Conservation (phyloP, 2,113 vertebrate species). For the Micronycteris hirsuta region DNA sequence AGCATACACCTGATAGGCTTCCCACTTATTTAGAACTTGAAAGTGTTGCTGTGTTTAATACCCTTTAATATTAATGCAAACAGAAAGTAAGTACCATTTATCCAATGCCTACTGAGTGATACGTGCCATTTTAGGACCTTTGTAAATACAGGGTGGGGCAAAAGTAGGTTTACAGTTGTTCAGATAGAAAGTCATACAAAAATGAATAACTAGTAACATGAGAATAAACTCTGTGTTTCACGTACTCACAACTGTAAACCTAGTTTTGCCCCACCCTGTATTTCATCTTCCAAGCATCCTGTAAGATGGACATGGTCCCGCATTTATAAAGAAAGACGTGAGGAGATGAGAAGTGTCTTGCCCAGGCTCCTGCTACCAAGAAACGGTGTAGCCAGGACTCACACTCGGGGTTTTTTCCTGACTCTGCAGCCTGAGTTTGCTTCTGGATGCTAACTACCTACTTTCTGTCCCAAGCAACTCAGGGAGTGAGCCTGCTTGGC, state of each 20-base stretch:
- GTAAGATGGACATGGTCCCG: neutral
- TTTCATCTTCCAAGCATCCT: neutral
- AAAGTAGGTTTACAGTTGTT: too few species aligned
- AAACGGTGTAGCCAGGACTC: neutral
- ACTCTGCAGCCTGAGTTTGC: neutral
- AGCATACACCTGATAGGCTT: too few species aligned
- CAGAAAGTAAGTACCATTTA: neutral
- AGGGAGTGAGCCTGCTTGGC: neutral
- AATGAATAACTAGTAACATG: too few species aligned
- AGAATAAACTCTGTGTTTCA: too few species aligned
- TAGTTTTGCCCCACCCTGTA: neutral
- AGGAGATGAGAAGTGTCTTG: neutral
- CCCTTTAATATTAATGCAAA: neutral
- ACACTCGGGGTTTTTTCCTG: neutral
- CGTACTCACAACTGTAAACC: too few species aligned
- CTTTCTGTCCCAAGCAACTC: neutral
- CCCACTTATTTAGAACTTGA: too few species aligned
- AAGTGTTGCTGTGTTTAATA: too few species aligned
- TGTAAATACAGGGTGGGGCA: too few species aligned
- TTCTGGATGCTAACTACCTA: neutral
- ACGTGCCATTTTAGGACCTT: neutral
- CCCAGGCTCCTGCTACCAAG: neutral
- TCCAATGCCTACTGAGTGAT: neutral
- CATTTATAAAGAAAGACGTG: neutral
- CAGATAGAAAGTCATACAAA: too few species aligned